Percentiles rank a stretch among this genome's conserved stretches.
These are phyloP conservation scores for Megamerina dolium DNA, from an alignment of 2,888 invertebrate genomes.

Conservation along the genomic window DNA sequence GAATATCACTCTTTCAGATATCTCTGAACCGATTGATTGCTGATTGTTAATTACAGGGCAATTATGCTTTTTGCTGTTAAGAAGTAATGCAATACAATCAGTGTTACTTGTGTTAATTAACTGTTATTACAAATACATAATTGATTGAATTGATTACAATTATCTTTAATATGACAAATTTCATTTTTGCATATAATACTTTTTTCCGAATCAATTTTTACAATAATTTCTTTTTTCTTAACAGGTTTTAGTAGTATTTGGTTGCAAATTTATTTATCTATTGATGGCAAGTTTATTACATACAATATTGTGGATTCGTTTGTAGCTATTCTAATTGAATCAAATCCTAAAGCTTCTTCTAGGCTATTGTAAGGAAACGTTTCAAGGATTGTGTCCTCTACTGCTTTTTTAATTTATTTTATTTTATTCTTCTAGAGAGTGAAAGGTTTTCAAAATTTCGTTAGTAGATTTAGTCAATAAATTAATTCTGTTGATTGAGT, in stretches of 20 bases:
- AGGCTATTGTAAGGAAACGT: no score
- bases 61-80: no score
- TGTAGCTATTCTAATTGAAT: slow-evolving; percentile 13
- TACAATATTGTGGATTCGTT: no score
- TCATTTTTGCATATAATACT: slow-evolving; percentile 10
- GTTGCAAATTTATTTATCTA: slow-evolving; percentile 14
- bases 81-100: background rate
- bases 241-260: no score
- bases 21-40: background rate
- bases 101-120: slow-evolving; percentile 12
- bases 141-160: slow-evolving; percentile 19
- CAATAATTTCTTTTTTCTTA: slow-evolving; percentile 13
- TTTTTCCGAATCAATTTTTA: slow-evolving; percentile 15
- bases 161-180: slow-evolving; percentile 11
- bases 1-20: background rate
- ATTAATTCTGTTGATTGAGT: no score
- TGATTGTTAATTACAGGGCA: no score
- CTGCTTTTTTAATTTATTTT: slow-evolving; percentile 6
- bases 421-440: no score
- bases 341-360: slow-evolving; percentile 19
- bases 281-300: no score
- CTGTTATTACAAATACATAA: slow-evolving; percentile 19
- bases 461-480: no score
- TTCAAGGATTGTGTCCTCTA: slow-evolving; percentile 10
- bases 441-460: slow-evolving; percentile 8